Evolutionary conservation across 2,888 invertebrate species (phyloP).

Genomic region (Harmothoe impar): DNA sequence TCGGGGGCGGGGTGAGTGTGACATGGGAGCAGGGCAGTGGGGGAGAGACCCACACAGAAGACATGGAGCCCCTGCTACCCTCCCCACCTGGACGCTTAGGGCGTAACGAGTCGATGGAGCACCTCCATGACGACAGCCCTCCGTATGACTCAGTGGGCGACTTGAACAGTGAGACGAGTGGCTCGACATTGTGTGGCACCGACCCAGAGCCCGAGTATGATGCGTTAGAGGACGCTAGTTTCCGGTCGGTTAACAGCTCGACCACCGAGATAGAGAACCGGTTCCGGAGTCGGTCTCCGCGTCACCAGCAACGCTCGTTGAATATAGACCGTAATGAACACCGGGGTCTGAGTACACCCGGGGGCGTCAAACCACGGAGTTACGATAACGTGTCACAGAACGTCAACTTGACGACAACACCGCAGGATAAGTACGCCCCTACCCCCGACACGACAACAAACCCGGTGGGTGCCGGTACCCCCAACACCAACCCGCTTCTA

Average conservation of each 20-base stretch:
- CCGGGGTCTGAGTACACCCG: background rate
- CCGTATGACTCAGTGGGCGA: slow-evolving; percentile 22
- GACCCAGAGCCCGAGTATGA: slow-evolving; percentile 45
- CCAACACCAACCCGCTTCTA: slow-evolving; percentile 45
- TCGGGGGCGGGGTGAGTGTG: slow-evolving; percentile 33
- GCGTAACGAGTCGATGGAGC: slow-evolving; percentile 57
- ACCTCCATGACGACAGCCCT: slow-evolving; percentile 53
- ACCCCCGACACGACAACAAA: too few species aligned
- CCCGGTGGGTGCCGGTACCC: too few species aligned
- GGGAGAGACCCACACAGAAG: background rate
- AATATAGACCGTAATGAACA: slow-evolving; percentile 55
- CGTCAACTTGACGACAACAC: slow-evolving; percentile 36
- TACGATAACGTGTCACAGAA: slow-evolving; percentile 56
- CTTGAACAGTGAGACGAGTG: slow-evolving; percentile 14
- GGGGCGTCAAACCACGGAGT: background rate
- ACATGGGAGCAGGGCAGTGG: background rate
- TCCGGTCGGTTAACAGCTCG: background rate
- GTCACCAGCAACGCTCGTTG: slow-evolving; percentile 21
- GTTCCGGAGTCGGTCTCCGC: background rate
- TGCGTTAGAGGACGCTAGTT: background rate
- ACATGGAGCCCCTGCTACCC: slow-evolving; percentile 27
- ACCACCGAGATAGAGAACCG: slow-evolving; percentile 24
- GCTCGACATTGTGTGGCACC: slow-evolving; percentile 27
- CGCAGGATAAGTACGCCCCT: background rate
- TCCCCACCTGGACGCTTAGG: slow-evolving; percentile 16